Base-by-base conservation (phyloP, 2,888 invertebrate genomes). In the Parochlus steinenii region DNA sequence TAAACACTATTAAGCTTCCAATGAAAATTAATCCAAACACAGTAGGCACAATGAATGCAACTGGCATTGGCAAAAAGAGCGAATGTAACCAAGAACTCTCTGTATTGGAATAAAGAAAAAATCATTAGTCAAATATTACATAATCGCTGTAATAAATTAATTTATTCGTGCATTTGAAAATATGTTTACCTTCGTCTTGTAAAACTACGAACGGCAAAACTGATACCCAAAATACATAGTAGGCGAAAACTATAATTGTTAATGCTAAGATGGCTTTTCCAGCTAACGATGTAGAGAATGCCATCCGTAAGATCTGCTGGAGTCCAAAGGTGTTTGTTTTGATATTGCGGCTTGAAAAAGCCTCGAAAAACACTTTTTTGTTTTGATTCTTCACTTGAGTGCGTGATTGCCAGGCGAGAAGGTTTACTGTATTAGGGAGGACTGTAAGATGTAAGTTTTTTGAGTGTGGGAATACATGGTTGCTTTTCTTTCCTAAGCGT, bases 201-300 rank as follows among this genome's bases (percentile, higher is more conserved):
- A 67, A 61, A 35, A 68, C 63, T 46, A 74, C 66, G 47, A 79
- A 76, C 3, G 78, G 78, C 45, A 74, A 63, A 29, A 69, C 66
- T 39, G 74, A 68, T 12, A 76, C 56, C 77, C 77, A 78, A 38
- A 71, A 53, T 22, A 70, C 65, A 41, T 74, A 64, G 46, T 73
- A 63, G 2, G 65, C 43, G 46, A 73, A 73, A 36, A 67, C 46
- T 8, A 58, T 49, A 5, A 63, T 51, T 4, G 69, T 67, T 4
- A 61, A 45, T 40, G 64, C 58, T 44, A 77, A 56, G 43, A 71
- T 55, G 32, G 65, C 43, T 56, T 68, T 69, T 33, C 77, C 79
- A 39, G 65, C 52, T 41, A 61, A 54, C 25, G 65, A 62, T 20
- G 34, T 28, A 12, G 19, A 19, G n/a, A 19, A n/a, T 11, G 18